phyloP scores from a whole-genome alignment of 2,113 vertebrate species.

The Lucifuga dentata region DNA sequence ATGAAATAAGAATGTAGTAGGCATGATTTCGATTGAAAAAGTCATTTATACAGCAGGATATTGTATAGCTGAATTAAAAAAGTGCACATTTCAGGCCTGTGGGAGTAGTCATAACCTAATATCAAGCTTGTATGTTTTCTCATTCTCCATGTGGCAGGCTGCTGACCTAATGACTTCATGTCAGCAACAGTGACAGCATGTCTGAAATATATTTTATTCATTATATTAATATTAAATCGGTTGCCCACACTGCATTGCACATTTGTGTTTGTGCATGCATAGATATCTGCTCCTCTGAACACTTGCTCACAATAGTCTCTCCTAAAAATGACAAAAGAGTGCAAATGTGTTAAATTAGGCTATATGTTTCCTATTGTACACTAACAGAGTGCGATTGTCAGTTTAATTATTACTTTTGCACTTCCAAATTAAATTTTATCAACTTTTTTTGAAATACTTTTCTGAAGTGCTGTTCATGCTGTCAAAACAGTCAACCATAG shows the following conservation, averaged over 20 bases:
- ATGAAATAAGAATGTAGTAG: conserved; percentile 7
- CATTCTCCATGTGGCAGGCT: conserved; percentile 30
- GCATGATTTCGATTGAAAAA: conserved; percentile 42
- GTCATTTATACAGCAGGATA: conserved; percentile 41
- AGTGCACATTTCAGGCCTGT: conserved; percentile 20
- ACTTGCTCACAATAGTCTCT: conserved; percentile 9
- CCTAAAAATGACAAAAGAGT: conserved; percentile 10
- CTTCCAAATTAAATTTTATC: conserved; percentile 7
- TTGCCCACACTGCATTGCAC: conserved; percentile 14
- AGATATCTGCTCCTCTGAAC: conserved; percentile 31
- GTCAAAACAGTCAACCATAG: not conserved
- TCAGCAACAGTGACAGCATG: conserved; percentile 65
- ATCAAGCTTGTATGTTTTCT: conserved; percentile 43
- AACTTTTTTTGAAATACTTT: conserved; percentile 3
- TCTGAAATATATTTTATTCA: conserved; percentile 71
- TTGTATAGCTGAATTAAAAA: conserved; percentile 54
- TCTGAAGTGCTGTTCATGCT: not conserved
- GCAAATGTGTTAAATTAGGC: conserved; percentile 3
- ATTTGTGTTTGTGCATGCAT: conserved; percentile 24
- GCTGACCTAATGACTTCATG: conserved; percentile 66
- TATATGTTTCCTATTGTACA: conserved; percentile 9
- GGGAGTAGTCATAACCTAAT: conserved; percentile 51
- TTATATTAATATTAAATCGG: conserved; percentile 71
- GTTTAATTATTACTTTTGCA: conserved; percentile 25
- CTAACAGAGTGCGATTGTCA: conserved; percentile 9